Evolutionary conservation across 1,140 invertebrate genomes (phyloP).

Genomic region (Rhynchophorus ferrugineus): DNA sequence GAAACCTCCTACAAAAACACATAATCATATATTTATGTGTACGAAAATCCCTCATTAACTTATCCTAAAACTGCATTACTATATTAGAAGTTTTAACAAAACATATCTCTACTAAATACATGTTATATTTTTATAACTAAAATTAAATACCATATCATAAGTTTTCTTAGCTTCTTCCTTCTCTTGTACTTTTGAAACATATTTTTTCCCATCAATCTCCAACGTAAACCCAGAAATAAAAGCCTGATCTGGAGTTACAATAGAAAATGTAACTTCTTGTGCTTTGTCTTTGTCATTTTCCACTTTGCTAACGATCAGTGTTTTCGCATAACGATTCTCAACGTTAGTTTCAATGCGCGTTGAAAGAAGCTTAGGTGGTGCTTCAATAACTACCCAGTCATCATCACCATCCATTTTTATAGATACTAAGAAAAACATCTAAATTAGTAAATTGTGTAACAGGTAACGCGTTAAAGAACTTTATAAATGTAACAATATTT

Average conservation of each 20-base stretch:
- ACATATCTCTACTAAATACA: too few species aligned
- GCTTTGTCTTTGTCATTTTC: conserved; percentile 46
- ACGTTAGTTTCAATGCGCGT: conserved; percentile 28
- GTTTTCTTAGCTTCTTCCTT: conserved; percentile 56
- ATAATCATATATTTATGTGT: not conserved
- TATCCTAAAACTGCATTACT: too few species aligned
- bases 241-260: conserved; percentile 54
- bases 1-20: conserved; percentile 45
- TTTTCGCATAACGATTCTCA: conserved; percentile 50
- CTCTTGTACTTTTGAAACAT: conserved; percentile 48
- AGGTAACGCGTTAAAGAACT: too few species aligned
- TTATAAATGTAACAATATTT: too few species aligned
- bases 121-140: too few species aligned
- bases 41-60: too few species aligned
- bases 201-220: conserved; percentile 48
- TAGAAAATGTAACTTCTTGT: conserved; percentile 51
- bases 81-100: too few species aligned
- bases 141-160: conserved; percentile 50
- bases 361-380: not conserved
- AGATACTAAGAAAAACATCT: too few species aligned
- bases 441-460: too few species aligned
- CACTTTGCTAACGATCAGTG: conserved; percentile 48
- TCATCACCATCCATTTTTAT: too few species aligned
- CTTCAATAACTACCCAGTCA: not conserved
- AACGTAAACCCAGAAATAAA: conserved; percentile 57